Percentiles rank a stretch among this genome's conserved stretches.
phyloP scores from a whole-genome alignment of 2,888 invertebrate genomes.

The Calliphora vomitoria region DNA sequence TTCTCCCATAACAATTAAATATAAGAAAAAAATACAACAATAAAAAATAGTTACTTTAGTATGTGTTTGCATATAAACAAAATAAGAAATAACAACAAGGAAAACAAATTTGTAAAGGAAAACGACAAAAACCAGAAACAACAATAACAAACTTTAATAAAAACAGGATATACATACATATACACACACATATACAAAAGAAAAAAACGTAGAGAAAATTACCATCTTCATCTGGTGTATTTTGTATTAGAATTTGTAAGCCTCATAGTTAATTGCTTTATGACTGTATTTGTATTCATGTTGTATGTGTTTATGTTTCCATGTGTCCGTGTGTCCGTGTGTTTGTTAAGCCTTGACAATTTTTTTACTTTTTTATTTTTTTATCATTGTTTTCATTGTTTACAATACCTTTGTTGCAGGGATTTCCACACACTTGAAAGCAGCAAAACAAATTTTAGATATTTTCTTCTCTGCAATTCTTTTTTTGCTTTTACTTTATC shows the following conservation, averaged over 20 bases:
- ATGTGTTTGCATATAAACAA: conserved; percentile 1
- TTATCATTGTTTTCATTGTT: conserved; percentile 22
- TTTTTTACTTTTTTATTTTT: not conserved
- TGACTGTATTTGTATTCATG: not conserved
- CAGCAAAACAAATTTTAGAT: not conserved
- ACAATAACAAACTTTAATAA: conserved; percentile 23
- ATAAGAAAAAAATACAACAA: not conserved
- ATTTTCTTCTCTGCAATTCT: not conserved
- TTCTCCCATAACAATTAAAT: conserved; percentile 41
- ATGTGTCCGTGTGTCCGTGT: not conserved
- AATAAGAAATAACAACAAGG: not conserved
- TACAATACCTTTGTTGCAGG: conserved; percentile 36
- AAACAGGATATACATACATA: conserved; percentile 5
- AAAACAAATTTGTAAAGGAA: not conserved
- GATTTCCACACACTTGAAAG: not conserved
- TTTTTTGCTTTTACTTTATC: not conserved
- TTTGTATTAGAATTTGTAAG: conserved; percentile 11
- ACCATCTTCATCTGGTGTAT: conserved; percentile 18
- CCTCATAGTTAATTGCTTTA: conserved; percentile 53
- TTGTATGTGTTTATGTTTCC: not conserved
- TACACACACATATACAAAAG: not conserved
- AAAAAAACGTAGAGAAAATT: not conserved
- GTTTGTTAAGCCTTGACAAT: conserved; percentile 41
- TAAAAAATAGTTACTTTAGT: not conserved
- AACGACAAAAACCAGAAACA: not conserved